These are phyloP conservation scores for Saimiri boliviensis DNA, from an alignment of 2,113 vertebrate genomes.

Conservation along the genomic window DNA sequence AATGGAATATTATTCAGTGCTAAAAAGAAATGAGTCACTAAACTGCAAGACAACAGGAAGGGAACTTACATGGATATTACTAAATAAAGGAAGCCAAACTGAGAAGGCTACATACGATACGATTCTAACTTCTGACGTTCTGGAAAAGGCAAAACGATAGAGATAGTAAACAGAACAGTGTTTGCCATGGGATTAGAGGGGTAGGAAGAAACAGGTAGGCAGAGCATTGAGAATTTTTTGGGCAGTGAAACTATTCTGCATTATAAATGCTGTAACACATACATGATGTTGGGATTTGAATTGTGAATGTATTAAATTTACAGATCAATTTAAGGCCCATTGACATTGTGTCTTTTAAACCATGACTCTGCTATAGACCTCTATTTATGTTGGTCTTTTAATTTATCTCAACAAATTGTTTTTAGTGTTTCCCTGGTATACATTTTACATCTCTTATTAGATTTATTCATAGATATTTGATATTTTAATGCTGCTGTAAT, in stretches of 20 bases:
- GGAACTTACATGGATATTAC: not conserved
- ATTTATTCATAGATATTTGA: not conserved
- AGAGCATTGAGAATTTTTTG: fast-evolving
- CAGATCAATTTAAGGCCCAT: not conserved
- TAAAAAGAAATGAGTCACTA: not conserved
- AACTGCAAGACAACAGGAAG: not conserved
- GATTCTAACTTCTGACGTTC: not conserved
- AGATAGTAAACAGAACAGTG: not conserved
- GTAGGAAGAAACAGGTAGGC: not conserved
- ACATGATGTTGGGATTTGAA: not conserved
- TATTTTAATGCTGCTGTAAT: not conserved
- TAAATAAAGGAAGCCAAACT: not conserved
- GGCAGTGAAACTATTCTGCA: not conserved
- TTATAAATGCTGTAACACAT: not conserved
- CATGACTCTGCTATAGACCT: no score
- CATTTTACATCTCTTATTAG: not conserved
- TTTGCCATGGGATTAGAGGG: not conserved
- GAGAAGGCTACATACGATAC: not conserved
- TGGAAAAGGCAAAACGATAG: not conserved
- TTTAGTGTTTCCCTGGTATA: not conserved
- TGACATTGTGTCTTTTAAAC: not conserved
- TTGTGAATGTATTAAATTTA: not conserved
- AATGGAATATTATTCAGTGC: not conserved
- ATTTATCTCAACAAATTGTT: not conserved
- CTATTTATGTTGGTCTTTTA: not conserved